These are phyloP conservation scores for Acleris sparsana DNA, from an alignment of 2,888 invertebrate species.

Conservation along the genomic window DNA sequence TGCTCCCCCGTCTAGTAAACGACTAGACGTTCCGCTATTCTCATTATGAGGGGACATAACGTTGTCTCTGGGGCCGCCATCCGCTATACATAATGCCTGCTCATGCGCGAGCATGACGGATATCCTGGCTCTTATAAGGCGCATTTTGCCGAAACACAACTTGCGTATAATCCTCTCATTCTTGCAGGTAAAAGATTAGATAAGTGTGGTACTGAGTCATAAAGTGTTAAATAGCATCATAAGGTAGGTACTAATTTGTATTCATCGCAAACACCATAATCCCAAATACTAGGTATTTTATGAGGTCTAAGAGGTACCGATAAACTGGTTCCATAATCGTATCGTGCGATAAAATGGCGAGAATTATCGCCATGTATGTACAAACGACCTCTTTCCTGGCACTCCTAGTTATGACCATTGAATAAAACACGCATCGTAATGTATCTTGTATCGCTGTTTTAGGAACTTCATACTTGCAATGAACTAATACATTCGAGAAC, in stretches of 20 bases:
- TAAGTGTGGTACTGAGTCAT: conserved; percentile 6
- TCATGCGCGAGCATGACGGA: conserved; percentile 48
- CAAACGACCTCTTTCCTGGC: conserved; percentile 26
- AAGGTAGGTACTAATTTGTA: conserved; percentile 1
- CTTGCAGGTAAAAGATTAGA: conserved; percentile 16
- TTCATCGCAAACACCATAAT: conserved; percentile 1
- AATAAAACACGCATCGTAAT: not conserved
- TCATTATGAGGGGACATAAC: conserved; percentile 50
- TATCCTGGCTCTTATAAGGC: conserved; percentile 46
- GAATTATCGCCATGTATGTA: conserved; percentile 32
- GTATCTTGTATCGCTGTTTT: not conserved
- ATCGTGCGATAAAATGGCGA: conserved; percentile 26
- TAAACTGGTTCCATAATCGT: conserved; percentile 24
- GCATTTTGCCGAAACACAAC: conserved; percentile 34
- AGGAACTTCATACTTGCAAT: not conserved
- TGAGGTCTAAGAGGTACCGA: conserved; percentile 16
- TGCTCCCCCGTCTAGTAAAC: conserved; percentile 50
- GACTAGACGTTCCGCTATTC: conserved; percentile 62
- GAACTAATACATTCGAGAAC: too few relatives aligned
- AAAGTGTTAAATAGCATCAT: too few relatives aligned
- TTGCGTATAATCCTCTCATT: conserved; percentile 18
- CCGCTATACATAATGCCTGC: conserved; percentile 45
- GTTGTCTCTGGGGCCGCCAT: conserved; percentile 25
- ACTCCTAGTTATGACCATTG: conserved; percentile 24
- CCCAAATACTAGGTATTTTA: conserved; percentile 12